Evolutionary conservation across 1,140 invertebrate genomes (phyloP), one percentile per base, ranked within the genome.

Genomic region (Drosophila tsacasi): DNA sequence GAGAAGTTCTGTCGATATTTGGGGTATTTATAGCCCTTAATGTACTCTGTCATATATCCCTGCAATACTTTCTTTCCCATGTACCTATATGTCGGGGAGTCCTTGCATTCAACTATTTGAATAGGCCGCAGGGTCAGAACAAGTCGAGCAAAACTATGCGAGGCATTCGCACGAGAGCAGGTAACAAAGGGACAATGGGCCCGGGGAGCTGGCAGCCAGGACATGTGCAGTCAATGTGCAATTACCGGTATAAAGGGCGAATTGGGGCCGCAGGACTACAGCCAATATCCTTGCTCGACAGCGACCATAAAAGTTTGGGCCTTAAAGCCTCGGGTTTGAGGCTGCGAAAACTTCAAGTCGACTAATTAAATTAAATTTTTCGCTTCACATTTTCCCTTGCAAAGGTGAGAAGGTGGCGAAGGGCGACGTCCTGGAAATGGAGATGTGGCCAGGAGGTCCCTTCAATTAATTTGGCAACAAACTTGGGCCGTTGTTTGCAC

Each of bases 381-480:
- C 59, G 52, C 49, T 32, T 52, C 12, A 52, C 10, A 52, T 8
- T 47, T 47, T 47, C 13, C 46, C 27, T 55, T 61, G 57, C 68
- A 67, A 62, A 80, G 65, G 76, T 62, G 66, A 58, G 23, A 23
- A n/a, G 55, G 35, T n/a, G 21, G 35, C 25, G 21, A 40, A 25
- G 15, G 6, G n/a, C 35, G 27, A 25, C 6, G 42, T 21, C 27
- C 32, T 32, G 25, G 25, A 50, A 52, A 21, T 55, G 21, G 21
- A 39, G 32, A 46, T 19, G 55, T 58, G 55, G 23, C 32, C 30
- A 32, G 23, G 15, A 40, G 68, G 68, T 78, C 49, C 63, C 50
- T 90, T 73, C 84, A 87, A 89, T 89, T 89, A 89, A 89, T 89
- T 90, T 90, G 19, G 63, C 59, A 55, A 78, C 63, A 84, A 89